Conservation (phyloP, 2,797 vertebrate species). For the Cossypha niveicapilla region DNA sequence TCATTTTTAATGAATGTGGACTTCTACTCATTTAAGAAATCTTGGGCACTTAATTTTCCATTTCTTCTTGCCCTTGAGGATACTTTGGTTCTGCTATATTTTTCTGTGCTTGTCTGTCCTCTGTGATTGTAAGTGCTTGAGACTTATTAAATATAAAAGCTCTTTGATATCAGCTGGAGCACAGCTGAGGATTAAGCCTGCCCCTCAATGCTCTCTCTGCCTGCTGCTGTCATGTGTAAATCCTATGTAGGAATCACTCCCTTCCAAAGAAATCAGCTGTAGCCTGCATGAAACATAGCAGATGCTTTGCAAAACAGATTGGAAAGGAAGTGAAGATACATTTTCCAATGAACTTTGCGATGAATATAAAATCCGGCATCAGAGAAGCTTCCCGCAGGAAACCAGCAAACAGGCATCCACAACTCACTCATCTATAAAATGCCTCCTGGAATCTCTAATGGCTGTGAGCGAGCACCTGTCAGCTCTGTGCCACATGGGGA, state of each 20-base stretch:
- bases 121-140: slow-evolving; percentile 25
- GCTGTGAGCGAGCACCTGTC: neutral
- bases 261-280: slow-evolving; percentile 13
- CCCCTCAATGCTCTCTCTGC: slow-evolving; percentile 4
- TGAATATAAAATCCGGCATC: neutral
- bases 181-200: slow-evolving; percentile 60
- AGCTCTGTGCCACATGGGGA: neutral
- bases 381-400: neutral
- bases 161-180: slow-evolving; percentile 56
- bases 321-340: neutral
- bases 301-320: slow-evolving; percentile 19
- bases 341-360: neutral
- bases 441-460: neutral
- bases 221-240: slow-evolving; percentile 47
- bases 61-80: slow-evolving; percentile 10
- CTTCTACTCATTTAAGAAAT: slow-evolving; percentile 4
- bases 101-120: slow-evolving; percentile 16
- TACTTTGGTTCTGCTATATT: neutral
- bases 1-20: neutral
- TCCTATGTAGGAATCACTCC: neutral
- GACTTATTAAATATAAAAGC: slow-evolving; percentile 49
- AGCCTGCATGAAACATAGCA: slow-evolving; percentile 17
- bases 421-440: neutral
- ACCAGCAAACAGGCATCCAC: neutral
- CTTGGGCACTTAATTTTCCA: neutral